A percentile compares a stretch with the other conserved stretches of the same genome.
These are phyloP conservation scores for Encarsia formosa DNA, from an alignment of 2,888 invertebrate species.

Conservation along the genomic window DNA sequence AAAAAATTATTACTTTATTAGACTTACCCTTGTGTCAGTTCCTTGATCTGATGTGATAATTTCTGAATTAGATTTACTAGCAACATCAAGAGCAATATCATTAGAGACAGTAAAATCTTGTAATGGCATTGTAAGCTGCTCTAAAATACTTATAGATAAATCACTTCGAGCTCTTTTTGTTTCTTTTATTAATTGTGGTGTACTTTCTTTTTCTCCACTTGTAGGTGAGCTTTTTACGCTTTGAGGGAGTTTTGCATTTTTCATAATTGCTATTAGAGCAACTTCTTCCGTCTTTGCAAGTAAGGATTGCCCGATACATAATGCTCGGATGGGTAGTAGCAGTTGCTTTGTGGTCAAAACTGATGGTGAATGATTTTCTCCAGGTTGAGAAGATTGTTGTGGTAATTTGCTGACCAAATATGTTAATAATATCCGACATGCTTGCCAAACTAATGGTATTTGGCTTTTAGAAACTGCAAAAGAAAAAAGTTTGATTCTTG, in stretches of 20 bases:
- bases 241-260: constrained; percentile 61
- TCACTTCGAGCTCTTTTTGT: constrained; percentile 63
- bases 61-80: constrained; percentile 51
- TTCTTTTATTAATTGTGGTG: constrained; percentile 57
- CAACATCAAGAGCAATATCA: constrained; percentile 52
- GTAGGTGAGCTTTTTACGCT: constrained; percentile 52
- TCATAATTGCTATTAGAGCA: constrained; percentile 72
- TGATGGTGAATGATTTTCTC: constrained; percentile 42
- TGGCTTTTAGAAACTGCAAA: constrained; percentile 64
- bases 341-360: constrained; percentile 56
- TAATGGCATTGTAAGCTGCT: constrained; percentile 68
- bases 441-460: constrained; percentile 64
- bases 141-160: constrained; percentile 67
- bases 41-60: constrained; percentile 43
- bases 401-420: constrained; percentile 58
- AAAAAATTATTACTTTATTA: constrained; percentile 8
- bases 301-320: constrained; percentile 68
- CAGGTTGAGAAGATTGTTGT: constrained; percentile 42
- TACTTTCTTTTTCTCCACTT: constrained; percentile 55
- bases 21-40: constrained; percentile 53
- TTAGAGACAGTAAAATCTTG: constrained; percentile 54
- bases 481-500: constrained; percentile 2
- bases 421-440: constrained; percentile 65
- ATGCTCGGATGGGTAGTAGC: constrained; percentile 64
- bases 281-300: constrained; percentile 74